These are phyloP conservation scores for Callinectes sapidus DNA, from an alignment of 2,888 invertebrate genomes.

Conservation along the genomic window DNA sequence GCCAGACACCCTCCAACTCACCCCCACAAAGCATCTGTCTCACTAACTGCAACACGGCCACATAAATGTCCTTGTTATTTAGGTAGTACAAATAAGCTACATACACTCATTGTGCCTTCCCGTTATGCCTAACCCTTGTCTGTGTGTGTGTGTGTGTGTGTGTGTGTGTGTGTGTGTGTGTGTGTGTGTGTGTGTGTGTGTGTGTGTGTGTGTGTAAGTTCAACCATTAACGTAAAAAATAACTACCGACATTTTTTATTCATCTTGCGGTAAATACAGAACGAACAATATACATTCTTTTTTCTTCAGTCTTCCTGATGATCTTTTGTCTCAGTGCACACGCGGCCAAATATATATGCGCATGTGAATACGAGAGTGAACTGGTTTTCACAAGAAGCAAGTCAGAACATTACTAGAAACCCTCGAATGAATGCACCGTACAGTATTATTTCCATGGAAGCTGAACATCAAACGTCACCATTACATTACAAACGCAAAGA, in stretches of 20 bases:
- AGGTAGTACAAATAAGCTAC: background rate
- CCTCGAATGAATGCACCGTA: background rate
- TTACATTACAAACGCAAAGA: background rate
- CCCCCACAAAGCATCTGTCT: background rate
- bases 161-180: conserved; percentile 42
- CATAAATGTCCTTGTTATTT: background rate
- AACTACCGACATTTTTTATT: background rate
- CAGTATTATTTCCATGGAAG: background rate
- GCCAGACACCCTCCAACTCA: background rate
- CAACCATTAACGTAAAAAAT: background rate
- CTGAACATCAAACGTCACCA: background rate
- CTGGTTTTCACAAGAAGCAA: background rate
- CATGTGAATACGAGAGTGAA: background rate
- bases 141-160: conserved; percentile 40
- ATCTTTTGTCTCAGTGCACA: background rate
- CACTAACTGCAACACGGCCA: background rate
- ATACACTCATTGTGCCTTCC: background rate
- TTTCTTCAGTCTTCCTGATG: background rate
- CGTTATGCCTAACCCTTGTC: background rate
- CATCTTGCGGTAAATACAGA: background rate
- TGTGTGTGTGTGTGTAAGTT: conserved; percentile 2
- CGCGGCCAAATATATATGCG: background rate
- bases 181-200: conserved; percentile 48
- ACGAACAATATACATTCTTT: background rate
- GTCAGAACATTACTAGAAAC: background rate